Evolutionary conservation across 2,888 invertebrate species (phyloP), one percentile per base, ranked within the genome.

Genomic region (Platypus cylindrus): DNA sequence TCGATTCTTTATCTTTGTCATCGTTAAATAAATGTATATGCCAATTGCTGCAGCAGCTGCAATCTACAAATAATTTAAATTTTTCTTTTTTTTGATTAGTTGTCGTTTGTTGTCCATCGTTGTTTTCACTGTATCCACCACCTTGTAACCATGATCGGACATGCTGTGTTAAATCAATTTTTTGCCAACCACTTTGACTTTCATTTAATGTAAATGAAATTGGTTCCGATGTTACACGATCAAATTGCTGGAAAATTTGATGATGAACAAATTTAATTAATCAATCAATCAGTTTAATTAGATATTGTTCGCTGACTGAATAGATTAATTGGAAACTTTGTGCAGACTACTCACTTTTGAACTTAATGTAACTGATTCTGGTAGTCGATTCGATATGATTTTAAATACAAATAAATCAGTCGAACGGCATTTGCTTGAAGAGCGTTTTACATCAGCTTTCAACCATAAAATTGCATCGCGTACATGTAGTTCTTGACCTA

Each of bases 41-140:
- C 78, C 63, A 78, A 70, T 77, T 76, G 58, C 82, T 81, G 62
- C 85, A 86, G 36, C 85, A 85, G 49, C 80, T 78, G 63, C 85
- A 86, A 64, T 86, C 85, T 47, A 90, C 78, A 49, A 90, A 70
- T 37, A 90, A 67, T 34, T 80, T 75, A 48, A 90, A 68, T 50
- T 74, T 75, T 45, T 75, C 65, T 18, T 49, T 53, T n/a, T n/a
- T n/a, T n/a, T n/a, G n/a, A n/a, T n/a, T n/a, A n/a, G n/a, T n/a
- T n/a, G n/a, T n/a, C n/a, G n/a, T n/a, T n/a, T n/a, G n/a, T n/a
- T n/a, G n/a, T n/a, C n/a, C n/a, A n/a, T n/a, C n/a, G n/a, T n/a
- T n/a, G n/a, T n/a, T n/a, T n/a, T n/a, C n/a, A n/a, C n/a, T n/a
- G n/a, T n/a, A n/a, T 47, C 62, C 64, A 24, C 24, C 23, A 18